These are phyloP conservation scores for Megaceryle maxima DNA, from an alignment of 2,113 vertebrate genomes.

Conservation along the genomic window DNA sequence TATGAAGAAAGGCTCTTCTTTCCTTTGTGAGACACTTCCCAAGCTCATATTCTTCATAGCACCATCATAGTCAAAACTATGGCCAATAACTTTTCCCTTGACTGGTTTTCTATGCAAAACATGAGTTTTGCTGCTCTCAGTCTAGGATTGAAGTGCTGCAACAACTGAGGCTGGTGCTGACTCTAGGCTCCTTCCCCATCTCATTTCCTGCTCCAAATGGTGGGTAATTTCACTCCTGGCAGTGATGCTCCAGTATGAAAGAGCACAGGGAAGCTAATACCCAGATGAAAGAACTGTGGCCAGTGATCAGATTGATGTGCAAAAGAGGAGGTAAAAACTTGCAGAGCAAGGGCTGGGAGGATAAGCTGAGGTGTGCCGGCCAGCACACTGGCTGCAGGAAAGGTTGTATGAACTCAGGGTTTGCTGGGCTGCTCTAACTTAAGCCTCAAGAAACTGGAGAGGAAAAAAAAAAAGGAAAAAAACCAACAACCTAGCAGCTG, in stretches of 20 bases:
- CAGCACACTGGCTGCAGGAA: not conserved
- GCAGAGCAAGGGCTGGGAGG: not conserved
- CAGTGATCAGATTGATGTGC: not conserved
- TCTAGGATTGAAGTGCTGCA: not conserved
- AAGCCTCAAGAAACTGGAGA: not conserved
- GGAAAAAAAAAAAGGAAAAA: not conserved
- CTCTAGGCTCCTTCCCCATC: not conserved
- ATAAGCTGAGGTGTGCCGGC: not conserved
- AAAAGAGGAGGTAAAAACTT: not conserved
- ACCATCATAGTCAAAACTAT: not conserved
- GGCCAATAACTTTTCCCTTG: not conserved
- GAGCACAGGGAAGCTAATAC: not conserved
- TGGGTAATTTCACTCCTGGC: not conserved
- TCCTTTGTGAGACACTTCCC: not conserved
- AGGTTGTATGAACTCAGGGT: not conserved
- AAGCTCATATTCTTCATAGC: not conserved
- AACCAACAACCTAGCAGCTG: not conserved
- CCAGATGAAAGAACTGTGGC: not conserved
- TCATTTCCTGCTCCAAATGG: not conserved
- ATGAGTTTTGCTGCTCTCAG: not conserved
- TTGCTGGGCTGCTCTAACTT: not conserved
- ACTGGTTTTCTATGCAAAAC: not conserved
- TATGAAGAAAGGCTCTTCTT: not conserved
- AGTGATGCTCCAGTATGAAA: not conserved
- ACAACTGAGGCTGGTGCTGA: not conserved